Percentiles rank a stretch among this genome's conserved stretches.
These are phyloP conservation scores for Ptychochromis oligacanthus DNA, from an alignment of 2,113 vertebrate species.

Conservation along the genomic window DNA sequence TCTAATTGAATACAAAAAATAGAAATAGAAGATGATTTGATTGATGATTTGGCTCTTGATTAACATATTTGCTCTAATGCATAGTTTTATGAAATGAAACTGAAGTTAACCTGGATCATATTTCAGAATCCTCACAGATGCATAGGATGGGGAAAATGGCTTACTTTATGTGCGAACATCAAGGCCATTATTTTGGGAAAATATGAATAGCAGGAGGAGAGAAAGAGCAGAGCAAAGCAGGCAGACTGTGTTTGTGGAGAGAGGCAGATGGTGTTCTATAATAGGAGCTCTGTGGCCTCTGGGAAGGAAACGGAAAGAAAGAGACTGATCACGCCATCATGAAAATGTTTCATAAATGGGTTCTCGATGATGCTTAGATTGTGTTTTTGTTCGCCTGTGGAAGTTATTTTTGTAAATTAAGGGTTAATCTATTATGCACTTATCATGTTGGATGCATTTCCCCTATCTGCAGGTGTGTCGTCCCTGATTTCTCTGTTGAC, in stretches of 20 bases:
- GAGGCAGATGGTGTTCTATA: conserved; percentile 76
- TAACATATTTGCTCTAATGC: neutral
- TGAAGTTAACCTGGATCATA: neutral
- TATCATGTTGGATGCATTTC: neutral
- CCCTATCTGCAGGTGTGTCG: conserved; percentile 85
- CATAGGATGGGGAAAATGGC: neutral
- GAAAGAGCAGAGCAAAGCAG: conserved; percentile 46
- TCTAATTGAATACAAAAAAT: neutral
- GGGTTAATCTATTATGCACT: neutral
- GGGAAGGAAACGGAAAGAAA: conserved; percentile 65
- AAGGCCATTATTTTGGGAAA: conserved; percentile 27
- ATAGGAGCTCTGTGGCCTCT: conserved; percentile 67
- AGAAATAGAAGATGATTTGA: neutral
- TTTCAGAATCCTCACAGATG: conserved; percentile 5
- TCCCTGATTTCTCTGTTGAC: conserved; percentile 92
- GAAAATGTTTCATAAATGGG: conserved; percentile 42
- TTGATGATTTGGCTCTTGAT: neutral
- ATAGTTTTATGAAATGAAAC: neutral
- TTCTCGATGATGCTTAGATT: conserved; percentile 23
- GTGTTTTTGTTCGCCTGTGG: conserved; percentile 20
- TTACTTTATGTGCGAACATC: conserved; percentile 10
- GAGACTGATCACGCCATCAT: conserved; percentile 49
- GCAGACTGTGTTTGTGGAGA: conserved; percentile 66
- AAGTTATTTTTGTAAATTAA: conserved; percentile 1
- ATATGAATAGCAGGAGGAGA: conserved; percentile 33